Conservation (phyloP, 2,113 vertebrate genomes). For the Cygnus buccinator region DNA sequence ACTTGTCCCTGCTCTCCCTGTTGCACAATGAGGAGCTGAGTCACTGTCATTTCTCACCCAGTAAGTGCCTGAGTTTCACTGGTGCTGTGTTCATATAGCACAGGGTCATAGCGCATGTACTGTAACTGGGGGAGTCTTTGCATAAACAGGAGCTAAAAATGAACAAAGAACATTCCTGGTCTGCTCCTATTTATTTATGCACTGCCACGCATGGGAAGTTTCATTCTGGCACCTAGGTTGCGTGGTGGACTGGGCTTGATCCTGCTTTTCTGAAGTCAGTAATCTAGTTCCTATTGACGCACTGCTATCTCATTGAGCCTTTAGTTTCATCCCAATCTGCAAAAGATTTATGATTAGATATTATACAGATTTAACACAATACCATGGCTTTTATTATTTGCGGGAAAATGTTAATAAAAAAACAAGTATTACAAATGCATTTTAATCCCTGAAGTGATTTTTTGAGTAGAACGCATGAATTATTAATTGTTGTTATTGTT, state of each 20-base stretch:
- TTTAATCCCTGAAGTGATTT: slow-evolving; percentile 70
- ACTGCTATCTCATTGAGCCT: neutral
- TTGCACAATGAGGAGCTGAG: neutral
- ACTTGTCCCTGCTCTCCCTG: slow-evolving; percentile 2
- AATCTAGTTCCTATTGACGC: neutral
- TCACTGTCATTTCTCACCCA: neutral
- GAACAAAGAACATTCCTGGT: neutral
- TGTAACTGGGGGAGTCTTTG: neutral
- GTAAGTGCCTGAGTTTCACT: rapidly evolving
- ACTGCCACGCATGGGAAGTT: neutral
- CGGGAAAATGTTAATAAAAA: slow-evolving; percentile 73
- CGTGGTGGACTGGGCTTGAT: neutral
- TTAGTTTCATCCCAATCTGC: neutral
- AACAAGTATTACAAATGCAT: slow-evolving; percentile 55
- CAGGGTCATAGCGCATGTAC: neutral
- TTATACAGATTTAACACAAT: slow-evolving; percentile 59
- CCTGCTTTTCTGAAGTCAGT: neutral
- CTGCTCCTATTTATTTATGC: neutral
- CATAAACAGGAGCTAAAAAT: neutral
- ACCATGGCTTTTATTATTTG: slow-evolving; percentile 53
- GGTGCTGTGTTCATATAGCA: neutral
- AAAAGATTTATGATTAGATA: neutral
- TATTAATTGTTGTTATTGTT: slow-evolving; percentile 69
- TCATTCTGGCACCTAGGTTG: neutral
- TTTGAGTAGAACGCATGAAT: slow-evolving; percentile 62